Conservation (phyloP, 2,113 vertebrate genomes). For the Planiliza haematocheilus region DNA sequence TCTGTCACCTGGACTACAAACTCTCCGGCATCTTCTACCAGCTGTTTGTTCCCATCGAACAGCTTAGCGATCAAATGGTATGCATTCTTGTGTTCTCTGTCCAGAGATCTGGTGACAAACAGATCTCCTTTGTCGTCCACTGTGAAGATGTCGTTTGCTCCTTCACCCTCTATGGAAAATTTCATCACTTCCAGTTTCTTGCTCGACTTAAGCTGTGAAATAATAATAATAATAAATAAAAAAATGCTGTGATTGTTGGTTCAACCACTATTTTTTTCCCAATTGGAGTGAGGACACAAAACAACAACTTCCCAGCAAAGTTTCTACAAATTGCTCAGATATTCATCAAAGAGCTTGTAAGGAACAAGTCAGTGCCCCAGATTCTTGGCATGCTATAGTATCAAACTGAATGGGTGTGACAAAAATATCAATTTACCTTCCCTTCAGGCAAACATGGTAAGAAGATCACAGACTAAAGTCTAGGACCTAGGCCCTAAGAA, state of each 20-base stretch:
- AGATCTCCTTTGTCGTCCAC: constrained; percentile 88
- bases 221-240: neutral
- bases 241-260: too few species aligned
- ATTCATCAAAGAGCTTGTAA: constrained; percentile 37
- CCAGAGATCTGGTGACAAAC: constrained; percentile 84
- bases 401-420: constrained; percentile 22
- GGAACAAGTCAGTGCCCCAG: constrained; percentile 29
- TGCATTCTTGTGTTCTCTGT: constrained; percentile 87
- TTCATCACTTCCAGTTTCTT: constrained; percentile 64
- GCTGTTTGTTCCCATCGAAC: constrained; percentile 76
- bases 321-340: constrained; percentile 12
- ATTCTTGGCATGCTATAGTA: constrained; percentile 3
- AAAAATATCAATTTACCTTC: constrained; percentile 15
- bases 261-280: neutral
- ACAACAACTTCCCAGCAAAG: constrained; percentile 7
- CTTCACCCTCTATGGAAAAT: constrained; percentile 88
- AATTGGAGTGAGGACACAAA: neutral
- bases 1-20: constrained; percentile 91
- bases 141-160: constrained; percentile 85
- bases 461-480: neutral
- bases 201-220: constrained; percentile 87
- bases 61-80: constrained; percentile 88
- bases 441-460: neutral
- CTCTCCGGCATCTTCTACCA: constrained; percentile 84
- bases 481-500: neutral